Conservation (phyloP, 2,113 vertebrate genomes). For the Ameiurus melas region DNA sequence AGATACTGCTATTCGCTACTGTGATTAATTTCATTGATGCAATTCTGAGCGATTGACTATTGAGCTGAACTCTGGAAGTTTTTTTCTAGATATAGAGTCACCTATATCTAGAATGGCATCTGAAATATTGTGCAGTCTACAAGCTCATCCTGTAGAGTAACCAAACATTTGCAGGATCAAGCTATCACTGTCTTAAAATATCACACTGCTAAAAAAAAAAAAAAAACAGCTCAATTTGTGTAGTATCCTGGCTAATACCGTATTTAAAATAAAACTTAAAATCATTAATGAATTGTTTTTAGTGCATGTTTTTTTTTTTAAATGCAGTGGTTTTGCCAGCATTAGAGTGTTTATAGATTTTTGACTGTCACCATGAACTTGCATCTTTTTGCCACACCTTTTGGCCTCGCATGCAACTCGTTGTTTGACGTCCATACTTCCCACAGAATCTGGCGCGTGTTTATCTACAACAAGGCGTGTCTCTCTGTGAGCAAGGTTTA, state of each 20-base stretch:
- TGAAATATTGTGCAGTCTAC: neutral
- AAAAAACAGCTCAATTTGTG: too few relatives aligned
- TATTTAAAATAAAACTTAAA: neutral
- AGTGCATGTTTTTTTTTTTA: neutral
- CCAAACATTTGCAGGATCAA: neutral
- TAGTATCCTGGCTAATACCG: neutral
- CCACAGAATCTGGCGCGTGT: neutral
- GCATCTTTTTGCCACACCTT: neutral
- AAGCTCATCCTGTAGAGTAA: neutral
- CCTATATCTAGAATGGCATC: neutral
- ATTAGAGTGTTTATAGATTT: neutral
- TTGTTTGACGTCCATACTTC: too few relatives aligned
- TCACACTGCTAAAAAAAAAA: neutral
- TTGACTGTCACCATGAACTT: neutral
- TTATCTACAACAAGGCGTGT: neutral
- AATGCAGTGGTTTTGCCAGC: neutral
- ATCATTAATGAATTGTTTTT: neutral
- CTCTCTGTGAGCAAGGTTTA: neutral
- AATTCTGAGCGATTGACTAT: neutral
- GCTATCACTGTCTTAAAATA: too few relatives aligned
- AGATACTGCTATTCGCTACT: neutral
- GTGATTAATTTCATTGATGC: neutral
- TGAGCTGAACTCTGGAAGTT: neutral
- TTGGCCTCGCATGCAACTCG: neutral
- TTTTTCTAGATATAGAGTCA: too few relatives aligned